Base-by-base conservation (phyloP, 2,797 vertebrate genomes). In the Enteromius radiatus region DNA sequence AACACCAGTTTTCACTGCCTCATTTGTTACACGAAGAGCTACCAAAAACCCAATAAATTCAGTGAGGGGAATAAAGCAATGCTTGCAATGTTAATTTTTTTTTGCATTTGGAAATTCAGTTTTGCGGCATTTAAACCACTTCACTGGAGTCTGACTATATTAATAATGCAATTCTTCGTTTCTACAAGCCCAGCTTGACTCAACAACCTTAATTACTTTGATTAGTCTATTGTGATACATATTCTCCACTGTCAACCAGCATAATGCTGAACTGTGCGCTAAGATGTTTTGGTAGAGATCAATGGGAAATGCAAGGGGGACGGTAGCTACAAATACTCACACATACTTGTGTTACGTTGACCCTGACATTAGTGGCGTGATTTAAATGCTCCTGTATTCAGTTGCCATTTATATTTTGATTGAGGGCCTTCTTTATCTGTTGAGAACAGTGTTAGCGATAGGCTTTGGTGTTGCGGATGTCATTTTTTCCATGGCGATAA, bases 381-480 rank as follows among this genome's bases (percentile, higher is more conserved):
- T 90, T 93, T 92, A 88, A 91, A 93, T 92, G 84, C 92, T 47
- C 89, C 88, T 93, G 90, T 92, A 91, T 92, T 90, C 90, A 90
- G 90, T 92, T 88, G 81, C 86, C 91, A 91, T 92, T 92, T 90
- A 90, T 90, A 87, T 89, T 86, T 82, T 93, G 92, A 91, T 95
- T 93, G 93, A 94, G 88, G 91, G 91, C 89, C 89, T 90, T 91
- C 92, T 92, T 94, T 94, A 94, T 93, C n/a, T 86, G 86, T 88
- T 90, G 92, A 94, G 92, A 91, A 87, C 41, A 43, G 6, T 33
- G 77, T 56, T 69, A 77, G 17, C 38, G 36, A 70, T 76, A 76
- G 45, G 80, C 76, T 68, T 79, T 52, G 43, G 31, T 68, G 61
- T 80, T 70, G 70, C 12, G 31, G 76, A 70, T 80, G 76, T 80